Conservation (phyloP, 2,797 vertebrate species). For the Myripristis murdjan region DNA sequence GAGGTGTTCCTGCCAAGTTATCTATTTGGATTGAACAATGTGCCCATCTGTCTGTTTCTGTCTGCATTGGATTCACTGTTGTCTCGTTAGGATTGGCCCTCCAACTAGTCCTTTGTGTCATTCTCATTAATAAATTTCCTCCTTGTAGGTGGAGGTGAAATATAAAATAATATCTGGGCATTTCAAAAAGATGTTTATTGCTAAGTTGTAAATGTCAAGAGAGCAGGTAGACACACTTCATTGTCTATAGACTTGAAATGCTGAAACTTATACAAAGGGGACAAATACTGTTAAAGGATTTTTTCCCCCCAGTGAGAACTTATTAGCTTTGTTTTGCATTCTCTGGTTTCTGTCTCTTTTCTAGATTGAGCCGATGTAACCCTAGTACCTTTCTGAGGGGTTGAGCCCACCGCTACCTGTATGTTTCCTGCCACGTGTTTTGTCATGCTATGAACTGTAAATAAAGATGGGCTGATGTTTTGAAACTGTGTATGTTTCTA, state of each 20-base stretch:
- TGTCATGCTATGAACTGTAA: conserved; percentile 72
- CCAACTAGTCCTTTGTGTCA: neutral
- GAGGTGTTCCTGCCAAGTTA: neutral
- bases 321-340: conserved; percentile 32
- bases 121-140: conserved; percentile 9
- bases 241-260: conserved; percentile 22
- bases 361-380: conserved; percentile 27
- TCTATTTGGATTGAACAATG: conserved; percentile 30
- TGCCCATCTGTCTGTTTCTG: conserved; percentile 21
- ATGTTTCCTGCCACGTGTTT: conserved; percentile 41
- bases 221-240: neutral
- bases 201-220: neutral
- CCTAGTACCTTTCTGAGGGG: conserved; percentile 10
- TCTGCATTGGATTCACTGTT: conserved; percentile 26
- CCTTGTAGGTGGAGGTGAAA: conserved; percentile 5
- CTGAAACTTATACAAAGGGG: conserved; percentile 10
- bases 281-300: neutral
- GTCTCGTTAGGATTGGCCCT: conserved; percentile 14
- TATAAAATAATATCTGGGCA: conserved; percentile 11
- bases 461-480: conserved; percentile 82
- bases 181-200: neutral
- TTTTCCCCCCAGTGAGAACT: neutral
- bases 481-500: conserved; percentile 22
- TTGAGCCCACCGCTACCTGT: conserved; percentile 30
- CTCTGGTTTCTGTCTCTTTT: conserved; percentile 1